Evolutionary conservation across 2,888 invertebrate genomes (phyloP).

Genomic region (Piscicola geometra): DNA sequence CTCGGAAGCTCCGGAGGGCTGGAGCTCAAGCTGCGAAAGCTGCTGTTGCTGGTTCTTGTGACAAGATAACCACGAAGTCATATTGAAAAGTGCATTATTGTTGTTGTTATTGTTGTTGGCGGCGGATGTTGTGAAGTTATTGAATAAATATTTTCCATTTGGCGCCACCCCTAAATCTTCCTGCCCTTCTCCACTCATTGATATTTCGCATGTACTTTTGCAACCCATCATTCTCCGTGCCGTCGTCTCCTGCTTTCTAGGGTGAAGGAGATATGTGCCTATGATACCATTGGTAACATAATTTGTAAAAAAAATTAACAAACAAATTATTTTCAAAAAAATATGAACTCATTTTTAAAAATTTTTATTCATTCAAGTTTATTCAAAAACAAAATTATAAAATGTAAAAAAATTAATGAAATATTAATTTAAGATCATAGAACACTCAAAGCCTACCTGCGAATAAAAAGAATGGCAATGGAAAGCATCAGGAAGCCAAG

Average conservation of each 20-base stretch:
- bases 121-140: background rate
- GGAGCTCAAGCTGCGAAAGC: slow-evolving; percentile 2
- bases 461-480: slow-evolving; percentile 29
- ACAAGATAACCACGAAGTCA: background rate
- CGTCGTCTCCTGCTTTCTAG: background rate
- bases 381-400: background rate
- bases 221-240: slow-evolving; percentile 7
- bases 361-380: no score
- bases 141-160: background rate
- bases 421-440: no score
- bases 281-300: no score
- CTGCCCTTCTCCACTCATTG: slow-evolving; percentile 7
- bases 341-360: no score
- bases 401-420: slow-evolving; percentile 1
- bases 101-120: slow-evolving; percentile 5
- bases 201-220: background rate
- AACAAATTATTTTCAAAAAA: background rate
- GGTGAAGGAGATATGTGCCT: background rate
- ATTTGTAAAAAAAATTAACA: no score
- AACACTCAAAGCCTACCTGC: no score
- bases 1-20: background rate
- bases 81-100: background rate
- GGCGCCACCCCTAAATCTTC: background rate
- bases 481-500: slow-evolving; percentile 32
- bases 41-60: slow-evolving; percentile 19